These are phyloP conservation scores for Cheiracanthium punctorium DNA, from an alignment of 2,888 invertebrate species.

Conservation along the genomic window DNA sequence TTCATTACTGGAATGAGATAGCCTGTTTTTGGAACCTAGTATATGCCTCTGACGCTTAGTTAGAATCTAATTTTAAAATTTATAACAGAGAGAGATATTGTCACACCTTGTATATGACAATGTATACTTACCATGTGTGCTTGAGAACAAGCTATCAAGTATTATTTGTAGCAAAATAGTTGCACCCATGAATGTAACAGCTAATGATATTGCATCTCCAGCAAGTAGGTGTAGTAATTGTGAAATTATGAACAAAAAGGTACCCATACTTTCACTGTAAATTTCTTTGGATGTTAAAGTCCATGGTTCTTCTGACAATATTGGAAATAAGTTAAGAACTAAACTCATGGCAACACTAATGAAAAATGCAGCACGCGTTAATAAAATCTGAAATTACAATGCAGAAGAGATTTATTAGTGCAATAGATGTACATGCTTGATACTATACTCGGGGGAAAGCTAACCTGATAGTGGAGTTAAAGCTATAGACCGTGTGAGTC, in stretches of 20 bases:
- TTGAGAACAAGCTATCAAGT: constrained; percentile 11
- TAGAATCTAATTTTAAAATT: too few species aligned
- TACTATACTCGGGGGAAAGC: too few species aligned
- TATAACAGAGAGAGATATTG: too few species aligned
- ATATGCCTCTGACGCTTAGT: too few species aligned
- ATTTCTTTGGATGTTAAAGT: constrained; percentile 40
- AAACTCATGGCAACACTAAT: constrained; percentile 19
- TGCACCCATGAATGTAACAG: constrained; percentile 38
- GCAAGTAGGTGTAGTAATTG: constrained; percentile 79
- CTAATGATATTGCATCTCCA: constrained; percentile 81
- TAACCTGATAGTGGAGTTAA: too few species aligned
- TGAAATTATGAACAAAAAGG: constrained; percentile 33
- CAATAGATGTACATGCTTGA: too few species aligned
- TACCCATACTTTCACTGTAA: constrained; percentile 30
- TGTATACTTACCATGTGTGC: constrained; percentile 11
- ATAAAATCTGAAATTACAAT: constrained; percentile 37
- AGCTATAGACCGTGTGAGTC: too few species aligned
- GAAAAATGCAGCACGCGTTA: constrained; percentile 27
- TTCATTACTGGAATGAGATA: too few species aligned
- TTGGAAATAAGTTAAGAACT: constrained; percentile 29
- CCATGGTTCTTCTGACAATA: constrained; percentile 56
- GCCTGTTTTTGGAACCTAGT: too few species aligned
- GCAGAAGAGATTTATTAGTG: too few species aligned
- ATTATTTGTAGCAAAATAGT: constrained; percentile 26
- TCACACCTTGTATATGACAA: too few species aligned